Conservation (phyloP, 2,113 vertebrate genomes). For the Hirundichthys speculiger region DNA sequence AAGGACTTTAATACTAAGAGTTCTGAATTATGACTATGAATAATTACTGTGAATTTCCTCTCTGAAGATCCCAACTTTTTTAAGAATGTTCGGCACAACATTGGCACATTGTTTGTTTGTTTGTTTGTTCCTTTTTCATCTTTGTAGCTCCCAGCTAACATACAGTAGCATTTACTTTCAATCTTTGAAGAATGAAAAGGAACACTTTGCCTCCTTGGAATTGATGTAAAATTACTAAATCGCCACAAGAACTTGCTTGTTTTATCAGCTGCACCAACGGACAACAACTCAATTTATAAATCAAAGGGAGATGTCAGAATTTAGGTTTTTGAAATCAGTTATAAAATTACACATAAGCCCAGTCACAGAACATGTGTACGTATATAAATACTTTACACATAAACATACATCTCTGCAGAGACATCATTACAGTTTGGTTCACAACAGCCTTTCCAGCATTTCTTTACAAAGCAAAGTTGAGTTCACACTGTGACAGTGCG, state of each 20-base stretch:
- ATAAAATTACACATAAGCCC: constrained; percentile 10
- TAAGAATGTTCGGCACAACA: not conserved
- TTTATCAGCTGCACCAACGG: constrained; percentile 35
- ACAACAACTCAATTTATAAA: constrained; percentile 28
- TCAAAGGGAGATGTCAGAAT: constrained; percentile 2
- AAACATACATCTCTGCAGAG: constrained; percentile 41
- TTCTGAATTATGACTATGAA: not conserved
- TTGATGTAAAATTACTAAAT: constrained; percentile 6
- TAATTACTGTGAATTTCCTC: constrained; percentile 23
- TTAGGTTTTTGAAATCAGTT: constrained; percentile 5
- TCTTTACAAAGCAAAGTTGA: constrained; percentile 43
- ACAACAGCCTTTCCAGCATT: constrained; percentile 17
- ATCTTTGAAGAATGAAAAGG: not conserved
- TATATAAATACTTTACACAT: not conserved
- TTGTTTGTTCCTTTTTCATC: not conserved
- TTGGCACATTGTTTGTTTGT: not conserved
- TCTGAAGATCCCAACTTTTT: constrained; percentile 8
- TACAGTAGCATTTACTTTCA: not conserved
- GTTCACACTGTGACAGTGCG: constrained; percentile 22
- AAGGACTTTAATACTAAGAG: constrained; percentile 18
- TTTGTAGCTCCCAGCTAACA: not conserved
- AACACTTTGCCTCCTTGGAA: not conserved
- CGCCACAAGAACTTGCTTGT: constrained; percentile 22
- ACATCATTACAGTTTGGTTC: constrained; percentile 18
- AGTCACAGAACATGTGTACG: not conserved